A percentile compares a stretch with the other conserved stretches of the same genome.
Evolutionary conservation across 2,113 vertebrate species (phyloP).

Genomic region (western clawed frog (Xenopus tropicalis)): DNA sequence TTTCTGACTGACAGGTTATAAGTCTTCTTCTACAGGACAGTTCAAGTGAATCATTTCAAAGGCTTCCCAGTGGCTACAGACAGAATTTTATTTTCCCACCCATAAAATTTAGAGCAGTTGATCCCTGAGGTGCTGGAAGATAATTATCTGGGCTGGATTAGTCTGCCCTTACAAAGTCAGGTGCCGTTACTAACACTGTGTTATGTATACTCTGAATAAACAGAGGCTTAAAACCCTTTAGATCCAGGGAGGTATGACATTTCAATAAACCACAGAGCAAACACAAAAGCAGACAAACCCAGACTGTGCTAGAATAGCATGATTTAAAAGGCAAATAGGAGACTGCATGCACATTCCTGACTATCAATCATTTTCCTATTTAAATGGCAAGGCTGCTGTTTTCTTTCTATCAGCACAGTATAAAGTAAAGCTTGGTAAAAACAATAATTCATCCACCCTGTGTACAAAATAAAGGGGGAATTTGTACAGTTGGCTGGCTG

Average conservation of each 20-base stretch:
- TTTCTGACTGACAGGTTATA: not conserved
- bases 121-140: constrained; percentile 31
- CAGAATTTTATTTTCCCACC: constrained; percentile 29
- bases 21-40: not conserved
- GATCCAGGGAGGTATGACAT: constrained; percentile 41
- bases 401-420: constrained; percentile 42
- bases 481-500: constrained; percentile 36
- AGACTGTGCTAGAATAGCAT: constrained; percentile 45
- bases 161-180: constrained; percentile 39
- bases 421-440: constrained; percentile 41
- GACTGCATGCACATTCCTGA: constrained; percentile 44
- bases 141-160: constrained; percentile 42
- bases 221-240: constrained; percentile 37
- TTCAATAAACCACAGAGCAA: constrained; percentile 43
- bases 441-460: constrained; percentile 39
- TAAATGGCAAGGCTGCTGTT: constrained; percentile 44
- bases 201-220: constrained; percentile 41
- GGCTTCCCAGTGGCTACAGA: constrained; percentile 9
- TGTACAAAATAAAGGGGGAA: constrained; percentile 35
- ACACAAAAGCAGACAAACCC: constrained; percentile 43
- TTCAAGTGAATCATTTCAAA: not conserved
- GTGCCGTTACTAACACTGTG: constrained; percentile 32
- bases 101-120: constrained; percentile 38
- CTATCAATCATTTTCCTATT: constrained; percentile 47
- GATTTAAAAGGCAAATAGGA: constrained; percentile 46